Evolutionary conservation across 2,888 invertebrate species (phyloP).

Genomic region (Anagyrus pseudococci): DNA sequence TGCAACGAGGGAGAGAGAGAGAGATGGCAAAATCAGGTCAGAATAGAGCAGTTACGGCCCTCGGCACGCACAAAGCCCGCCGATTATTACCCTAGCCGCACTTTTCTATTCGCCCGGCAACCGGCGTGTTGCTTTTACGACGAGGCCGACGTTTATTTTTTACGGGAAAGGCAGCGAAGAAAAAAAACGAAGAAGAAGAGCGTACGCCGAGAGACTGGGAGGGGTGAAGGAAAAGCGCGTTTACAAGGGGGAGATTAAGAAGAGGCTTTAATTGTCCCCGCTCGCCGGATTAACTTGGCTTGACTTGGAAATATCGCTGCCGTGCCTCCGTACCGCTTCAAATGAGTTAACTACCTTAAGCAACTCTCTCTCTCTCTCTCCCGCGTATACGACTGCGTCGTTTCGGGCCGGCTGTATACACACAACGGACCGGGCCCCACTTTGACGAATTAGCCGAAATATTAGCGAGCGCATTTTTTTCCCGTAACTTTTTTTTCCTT

Average conservation of each 20-base stretch:
- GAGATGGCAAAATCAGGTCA: no score
- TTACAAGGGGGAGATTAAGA: slow-evolving; percentile 45
- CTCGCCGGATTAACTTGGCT: slow-evolving; percentile 50
- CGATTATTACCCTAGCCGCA: slow-evolving; percentile 42
- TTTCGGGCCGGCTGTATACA: background rate
- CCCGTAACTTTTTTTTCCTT: slow-evolving; percentile 19
- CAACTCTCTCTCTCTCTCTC: no score
- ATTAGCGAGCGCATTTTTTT: slow-evolving; percentile 21
- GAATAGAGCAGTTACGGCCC: no score
- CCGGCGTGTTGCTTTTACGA: background rate
- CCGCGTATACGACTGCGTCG: no score
- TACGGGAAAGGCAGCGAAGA: background rate
- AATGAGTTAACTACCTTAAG: slow-evolving; percentile 45
- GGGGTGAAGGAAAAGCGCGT: no score
- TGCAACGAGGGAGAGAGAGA: no score
- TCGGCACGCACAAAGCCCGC: slow-evolving; percentile 16
- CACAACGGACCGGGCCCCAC: background rate
- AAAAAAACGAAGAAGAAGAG: no score
- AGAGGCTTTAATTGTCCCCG: slow-evolving; percentile 47
- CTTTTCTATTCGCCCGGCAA: no score
- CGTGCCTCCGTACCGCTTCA: slow-evolving; percentile 29
- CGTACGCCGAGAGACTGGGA: background rate
- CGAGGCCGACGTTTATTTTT: background rate
- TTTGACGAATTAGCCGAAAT: slow-evolving; percentile 31
- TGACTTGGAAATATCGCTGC: slow-evolving; percentile 43